Conservation (phyloP, 2,888 invertebrate genomes). For the Tetragonula carbonaria region DNA sequence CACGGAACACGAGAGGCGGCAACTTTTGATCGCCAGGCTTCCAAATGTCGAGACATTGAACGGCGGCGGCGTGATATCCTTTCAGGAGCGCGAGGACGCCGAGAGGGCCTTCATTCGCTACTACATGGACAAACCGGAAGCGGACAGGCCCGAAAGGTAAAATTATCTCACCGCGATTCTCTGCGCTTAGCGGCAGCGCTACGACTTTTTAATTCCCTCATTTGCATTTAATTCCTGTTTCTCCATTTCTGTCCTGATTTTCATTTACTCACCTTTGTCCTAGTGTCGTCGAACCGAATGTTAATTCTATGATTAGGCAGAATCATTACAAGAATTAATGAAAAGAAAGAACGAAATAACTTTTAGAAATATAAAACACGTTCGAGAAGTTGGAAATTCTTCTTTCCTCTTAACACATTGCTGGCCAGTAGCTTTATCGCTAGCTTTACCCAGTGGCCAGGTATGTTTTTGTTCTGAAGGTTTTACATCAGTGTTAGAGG, state of each 20-base stretch:
- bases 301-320: too few relatives aligned
- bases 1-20: conserved; percentile 94
- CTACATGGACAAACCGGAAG: conserved; percentile 94
- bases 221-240: conserved; percentile 18
- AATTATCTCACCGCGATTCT: background rate
- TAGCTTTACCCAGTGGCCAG: too few relatives aligned
- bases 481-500: too few relatives aligned
- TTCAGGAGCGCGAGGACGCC: conserved; percentile 95
- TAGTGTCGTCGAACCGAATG: background rate
- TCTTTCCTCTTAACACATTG: too few relatives aligned
- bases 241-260: background rate
- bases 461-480: too few relatives aligned
- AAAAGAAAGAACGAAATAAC: background rate
- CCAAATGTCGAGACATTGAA: conserved; percentile 94
- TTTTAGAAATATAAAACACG: background rate
- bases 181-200: background rate
- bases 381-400: too few relatives aligned
- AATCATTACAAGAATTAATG: background rate
- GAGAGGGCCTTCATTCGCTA: conserved; percentile 96
- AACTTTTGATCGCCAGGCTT: conserved; percentile 94
- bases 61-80: conserved; percentile 93
- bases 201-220: background rate
- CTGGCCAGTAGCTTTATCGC: too few relatives aligned
- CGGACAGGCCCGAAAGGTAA: conserved; percentile 92
- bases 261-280: background rate